A percentile compares a stretch with the other conserved stretches of the same genome.
phyloP scores from a whole-genome alignment of 2,888 invertebrate species.

The Cheilosia grossa region DNA sequence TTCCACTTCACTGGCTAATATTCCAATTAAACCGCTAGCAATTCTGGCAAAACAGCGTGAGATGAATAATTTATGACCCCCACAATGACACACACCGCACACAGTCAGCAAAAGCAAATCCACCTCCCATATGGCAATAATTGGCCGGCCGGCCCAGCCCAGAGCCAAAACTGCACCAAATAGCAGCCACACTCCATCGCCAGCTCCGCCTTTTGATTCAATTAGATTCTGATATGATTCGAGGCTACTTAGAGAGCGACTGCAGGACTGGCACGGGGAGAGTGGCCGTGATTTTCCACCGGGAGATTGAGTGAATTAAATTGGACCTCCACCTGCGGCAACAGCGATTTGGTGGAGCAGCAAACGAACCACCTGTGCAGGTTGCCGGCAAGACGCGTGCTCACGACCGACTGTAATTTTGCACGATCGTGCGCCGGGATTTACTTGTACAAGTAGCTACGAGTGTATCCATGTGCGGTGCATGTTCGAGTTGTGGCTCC shows the following conservation, averaged over 20 bases:
- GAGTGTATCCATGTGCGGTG: background rate
- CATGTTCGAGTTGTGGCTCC: conserved; percentile 17
- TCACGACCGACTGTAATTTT: conserved; percentile 46
- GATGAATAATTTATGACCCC: conserved; percentile 20
- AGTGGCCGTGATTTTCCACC: background rate
- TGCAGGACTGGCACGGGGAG: background rate
- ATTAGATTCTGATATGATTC: conserved; percentile 27
- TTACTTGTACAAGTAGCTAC: no score
- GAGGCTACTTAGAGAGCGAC: conserved; percentile 13
- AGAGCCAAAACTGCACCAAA: conserved; percentile 3
- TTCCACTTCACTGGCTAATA: background rate
- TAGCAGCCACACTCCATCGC: background rate
- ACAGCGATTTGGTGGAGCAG: conserved; percentile 45
- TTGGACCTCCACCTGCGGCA: conserved; percentile 57
- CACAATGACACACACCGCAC: background rate
- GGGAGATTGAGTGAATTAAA: conserved; percentile 47
- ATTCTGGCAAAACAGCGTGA: conserved; percentile 15
- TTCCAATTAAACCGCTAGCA: background rate
- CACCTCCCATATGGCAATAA: conserved; percentile 19
- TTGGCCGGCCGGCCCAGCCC: background rate
- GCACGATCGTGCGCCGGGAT: conserved; percentile 16
- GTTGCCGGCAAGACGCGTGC: conserved; percentile 28
- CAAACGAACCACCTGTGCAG: conserved; percentile 56
- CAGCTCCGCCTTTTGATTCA: conserved; percentile 30
- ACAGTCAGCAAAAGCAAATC: conserved; percentile 28